Evolutionary conservation across 2,797 vertebrate genomes (phyloP).

Genomic region (Molossus molossus): DNA sequence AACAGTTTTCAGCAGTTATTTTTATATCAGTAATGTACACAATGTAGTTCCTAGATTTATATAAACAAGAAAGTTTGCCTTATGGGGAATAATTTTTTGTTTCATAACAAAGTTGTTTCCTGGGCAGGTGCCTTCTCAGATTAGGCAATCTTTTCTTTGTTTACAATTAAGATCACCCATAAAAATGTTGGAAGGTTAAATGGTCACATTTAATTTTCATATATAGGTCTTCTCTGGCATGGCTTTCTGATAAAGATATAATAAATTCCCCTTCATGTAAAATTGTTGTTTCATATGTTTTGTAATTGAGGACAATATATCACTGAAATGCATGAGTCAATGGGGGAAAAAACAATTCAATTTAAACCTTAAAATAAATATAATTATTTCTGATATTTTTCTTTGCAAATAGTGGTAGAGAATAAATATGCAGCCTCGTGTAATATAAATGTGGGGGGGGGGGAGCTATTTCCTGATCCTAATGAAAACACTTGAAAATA

Average conservation of each 20-base stretch:
- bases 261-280: not conserved
- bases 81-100: not conserved
- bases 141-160: not conserved
- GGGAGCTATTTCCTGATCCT: not conserved
- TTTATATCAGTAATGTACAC: not conserved
- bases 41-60: not conserved
- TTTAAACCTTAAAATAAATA: not conserved
- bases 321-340: not conserved
- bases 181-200: conserved; percentile 14
- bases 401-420: not conserved
- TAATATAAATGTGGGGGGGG: not conserved
- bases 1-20: not conserved
- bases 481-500: not conserved
- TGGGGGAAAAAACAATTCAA: not conserved
- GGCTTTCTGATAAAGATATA: not conserved
- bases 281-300: not conserved
- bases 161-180: not conserved
- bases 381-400: not conserved
- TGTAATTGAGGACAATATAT: not conserved
- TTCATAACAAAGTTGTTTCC: not conserved
- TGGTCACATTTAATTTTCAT: not conserved
- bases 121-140: not conserved
- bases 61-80: not conserved
- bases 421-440: not conserved
- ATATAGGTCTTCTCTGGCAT: not conserved